Conservation (phyloP, 2,113 vertebrate genomes). For the Corythornis vintsioides region DNA sequence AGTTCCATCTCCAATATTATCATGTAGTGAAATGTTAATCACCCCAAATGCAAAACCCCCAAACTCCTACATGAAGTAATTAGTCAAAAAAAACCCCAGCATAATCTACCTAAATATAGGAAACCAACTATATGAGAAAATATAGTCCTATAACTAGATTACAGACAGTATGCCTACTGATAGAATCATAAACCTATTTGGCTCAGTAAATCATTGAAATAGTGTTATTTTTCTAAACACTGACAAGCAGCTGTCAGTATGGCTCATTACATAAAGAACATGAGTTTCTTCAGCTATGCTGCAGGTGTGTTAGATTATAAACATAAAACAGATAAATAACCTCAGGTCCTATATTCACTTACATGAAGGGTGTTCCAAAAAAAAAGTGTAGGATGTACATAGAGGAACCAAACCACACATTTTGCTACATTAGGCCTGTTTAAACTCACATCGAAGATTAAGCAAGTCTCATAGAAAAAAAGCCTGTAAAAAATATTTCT, state of each 20-base stretch:
- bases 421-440: not conserved
- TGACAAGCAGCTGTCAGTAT: not conserved
- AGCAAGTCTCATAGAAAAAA: not conserved
- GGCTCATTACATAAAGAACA: not conserved
- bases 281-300: not conserved
- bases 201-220: not conserved
- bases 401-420: not conserved
- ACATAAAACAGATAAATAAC: not conserved
- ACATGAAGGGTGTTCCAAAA: not conserved
- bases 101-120: not conserved
- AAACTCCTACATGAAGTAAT: not conserved
- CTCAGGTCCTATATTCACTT: not conserved
- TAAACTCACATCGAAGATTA: not conserved
- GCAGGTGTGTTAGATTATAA: not conserved
- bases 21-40: not conserved
- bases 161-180: not conserved
- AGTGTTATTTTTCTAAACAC: not conserved
- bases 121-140: not conserved
- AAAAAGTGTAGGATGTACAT: not conserved
- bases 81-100: not conserved
- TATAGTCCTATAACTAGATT: not conserved
- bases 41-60: not conserved
- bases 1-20: not conserved
- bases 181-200: not conserved
- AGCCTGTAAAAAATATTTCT: not conserved